phyloP scores from a whole-genome alignment of 2,797 vertebrate genomes.

The Rhadinocentrus ornatus region DNA sequence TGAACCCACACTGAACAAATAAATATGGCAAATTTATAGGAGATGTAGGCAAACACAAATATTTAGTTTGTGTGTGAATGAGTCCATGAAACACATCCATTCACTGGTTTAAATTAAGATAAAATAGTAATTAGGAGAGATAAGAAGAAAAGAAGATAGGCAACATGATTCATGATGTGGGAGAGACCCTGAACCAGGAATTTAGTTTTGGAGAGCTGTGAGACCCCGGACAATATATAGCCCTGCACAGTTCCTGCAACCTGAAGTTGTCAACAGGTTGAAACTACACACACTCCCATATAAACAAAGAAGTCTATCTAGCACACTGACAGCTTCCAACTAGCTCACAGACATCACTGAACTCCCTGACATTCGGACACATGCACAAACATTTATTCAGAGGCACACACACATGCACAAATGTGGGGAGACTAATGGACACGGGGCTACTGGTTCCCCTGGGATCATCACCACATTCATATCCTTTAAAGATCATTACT shows the following conservation, averaged over 20 bases:
- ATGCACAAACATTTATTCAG: slow-evolving; percentile 45
- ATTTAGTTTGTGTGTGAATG: slow-evolving; percentile 26
- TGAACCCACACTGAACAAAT: slow-evolving; percentile 29
- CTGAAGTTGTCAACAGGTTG: slow-evolving; percentile 51
- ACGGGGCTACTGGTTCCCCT: slow-evolving; percentile 53
- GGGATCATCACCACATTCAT: slow-evolving; percentile 63
- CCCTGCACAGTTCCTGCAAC: slow-evolving; percentile 43
- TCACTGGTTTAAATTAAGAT: background rate
- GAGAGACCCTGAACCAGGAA: slow-evolving; percentile 42
- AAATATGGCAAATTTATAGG: slow-evolving; percentile 38
- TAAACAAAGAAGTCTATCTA: slow-evolving; percentile 19
- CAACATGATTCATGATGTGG: slow-evolving; percentile 11
- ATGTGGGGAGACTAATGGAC: slow-evolving; percentile 61
- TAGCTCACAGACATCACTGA: slow-evolving; percentile 41
- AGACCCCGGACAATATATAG: slow-evolving; percentile 44
- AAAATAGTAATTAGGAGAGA: background rate
- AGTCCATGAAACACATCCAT: slow-evolving; percentile 22
- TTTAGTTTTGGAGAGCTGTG: slow-evolving; percentile 45
- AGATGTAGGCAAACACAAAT: slow-evolving; percentile 46
- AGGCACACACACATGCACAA: slow-evolving; percentile 16
- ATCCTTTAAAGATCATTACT: slow-evolving; percentile 54
- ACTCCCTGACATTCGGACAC: slow-evolving; percentile 31
- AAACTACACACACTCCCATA: slow-evolving; percentile 24
- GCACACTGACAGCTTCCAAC: slow-evolving; percentile 15
- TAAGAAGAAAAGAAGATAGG: slow-evolving; percentile 10